These are phyloP conservation scores for Caenorhabditis becei DNA, from an alignment of 2,888 invertebrate genomes.

Conservation along the genomic window DNA sequence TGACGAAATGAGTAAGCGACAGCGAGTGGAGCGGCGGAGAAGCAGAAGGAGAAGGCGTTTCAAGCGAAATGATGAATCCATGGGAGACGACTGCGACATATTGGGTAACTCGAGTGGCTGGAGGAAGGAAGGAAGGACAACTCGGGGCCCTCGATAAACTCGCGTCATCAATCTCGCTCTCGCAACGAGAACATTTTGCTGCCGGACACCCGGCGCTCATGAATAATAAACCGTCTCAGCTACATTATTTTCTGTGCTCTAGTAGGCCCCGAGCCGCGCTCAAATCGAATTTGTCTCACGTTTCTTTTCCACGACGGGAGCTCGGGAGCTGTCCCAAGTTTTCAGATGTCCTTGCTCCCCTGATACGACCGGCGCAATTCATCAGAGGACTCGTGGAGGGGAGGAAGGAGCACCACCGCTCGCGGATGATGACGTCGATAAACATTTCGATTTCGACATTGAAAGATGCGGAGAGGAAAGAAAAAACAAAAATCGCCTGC, in stretches of 20 bases:
- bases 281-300: slow-evolving; percentile 61
- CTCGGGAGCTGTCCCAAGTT: slow-evolving; percentile 13
- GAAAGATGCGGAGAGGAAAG: slow-evolving; percentile 17
- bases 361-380: slow-evolving; percentile 29
- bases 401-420: background rate
- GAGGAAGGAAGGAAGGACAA: slow-evolving; percentile 32
- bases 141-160: slow-evolving; percentile 50
- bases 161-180: slow-evolving; percentile 56
- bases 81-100: slow-evolving; percentile 54
- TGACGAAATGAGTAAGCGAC: slow-evolving; percentile 47
- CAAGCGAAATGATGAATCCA: slow-evolving; percentile 52
- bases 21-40: background rate
- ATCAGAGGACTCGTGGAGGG: slow-evolving; percentile 26
- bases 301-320: slow-evolving; percentile 41
- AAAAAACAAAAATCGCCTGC: slow-evolving; percentile 49
- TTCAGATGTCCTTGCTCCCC: slow-evolving; percentile 8
- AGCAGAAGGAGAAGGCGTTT: slow-evolving; percentile 43
- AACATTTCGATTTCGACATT: slow-evolving; percentile 62
- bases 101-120: slow-evolving; percentile 59
- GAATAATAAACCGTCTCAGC: slow-evolving; percentile 57
- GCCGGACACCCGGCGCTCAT: slow-evolving; percentile 51
- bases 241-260: slow-evolving; percentile 57
- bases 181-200: slow-evolving; percentile 44
- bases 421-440: slow-evolving; percentile 57
- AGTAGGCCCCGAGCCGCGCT: slow-evolving; percentile 19